These are phyloP conservation scores for Ectropis grisescens DNA, from an alignment of 1,140 invertebrate species.

Conservation along the genomic window DNA sequence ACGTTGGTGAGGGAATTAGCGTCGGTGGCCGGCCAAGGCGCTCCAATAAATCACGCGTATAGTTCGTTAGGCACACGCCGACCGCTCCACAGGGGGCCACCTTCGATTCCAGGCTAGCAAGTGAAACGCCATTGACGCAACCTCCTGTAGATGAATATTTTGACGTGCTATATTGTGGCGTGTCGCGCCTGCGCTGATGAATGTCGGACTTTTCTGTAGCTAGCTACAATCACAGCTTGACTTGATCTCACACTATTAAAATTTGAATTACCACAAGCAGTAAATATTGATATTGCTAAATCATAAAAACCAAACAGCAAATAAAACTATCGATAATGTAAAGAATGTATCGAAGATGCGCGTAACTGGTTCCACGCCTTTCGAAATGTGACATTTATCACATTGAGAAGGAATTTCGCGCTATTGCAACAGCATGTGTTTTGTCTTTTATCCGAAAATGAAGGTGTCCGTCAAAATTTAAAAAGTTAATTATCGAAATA, in stretches of 20 bases:
- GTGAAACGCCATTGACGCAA: constrained; percentile 44
- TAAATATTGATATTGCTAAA: too few relatives aligned
- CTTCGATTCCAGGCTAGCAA: constrained; percentile 50
- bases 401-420: too few relatives aligned
- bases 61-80: constrained; percentile 59
- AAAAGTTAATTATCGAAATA: constrained; percentile 66
- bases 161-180: constrained; percentile 46
- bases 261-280: too few relatives aligned
- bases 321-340: too few relatives aligned
- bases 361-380: too few relatives aligned
- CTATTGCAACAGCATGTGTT: too few relatives aligned
- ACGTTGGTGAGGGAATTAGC: constrained; percentile 59
- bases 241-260: too few relatives aligned
- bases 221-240: too few relatives aligned
- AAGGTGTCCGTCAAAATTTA: constrained; percentile 61
- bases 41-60: constrained; percentile 55
- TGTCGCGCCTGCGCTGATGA: constrained; percentile 34
- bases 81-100: constrained; percentile 44
- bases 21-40: constrained; percentile 26
- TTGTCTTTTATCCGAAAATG: constrained; percentile 22
- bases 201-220: constrained; percentile 9
- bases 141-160: constrained; percentile 58
- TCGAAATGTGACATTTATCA: too few relatives aligned
- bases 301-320: too few relatives aligned
- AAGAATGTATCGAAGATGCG: too few relatives aligned